Base-by-base conservation (phyloP, 2,797 vertebrate genomes). In the Tadarida brasiliensis region DNA sequence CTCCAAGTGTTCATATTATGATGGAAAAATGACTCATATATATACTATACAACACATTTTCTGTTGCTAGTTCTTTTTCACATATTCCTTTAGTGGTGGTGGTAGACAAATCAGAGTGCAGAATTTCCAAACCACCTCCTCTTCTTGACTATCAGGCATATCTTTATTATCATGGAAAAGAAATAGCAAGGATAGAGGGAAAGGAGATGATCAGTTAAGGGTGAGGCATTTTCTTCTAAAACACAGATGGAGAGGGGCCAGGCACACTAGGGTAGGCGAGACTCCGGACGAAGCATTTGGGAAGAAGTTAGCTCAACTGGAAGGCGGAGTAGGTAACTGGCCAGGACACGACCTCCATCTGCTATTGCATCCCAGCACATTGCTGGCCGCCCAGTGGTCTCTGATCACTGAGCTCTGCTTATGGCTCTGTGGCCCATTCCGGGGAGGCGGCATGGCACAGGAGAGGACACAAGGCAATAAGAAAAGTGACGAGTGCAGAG, bases 161-260 rank as follows among this genome's bases (percentile, higher is more conserved):
- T 12, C 16, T 92, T 95, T 82, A 68, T 73, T 57, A 82, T 49
- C 54, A 78, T 49, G 44, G 26, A 92, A 68, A 93, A 90, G 14
- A 87, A 24, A 63, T n/a, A 19, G 24, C 57, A 74, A 86, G n/a
- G 85, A 67, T 68, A 90, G 77, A 94, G 63, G 56, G 92, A 91
- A 89, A 73, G 88, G 51, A 33, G 17, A 67, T 70, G 26, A 87
- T 80, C 44, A 44, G 39, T 78, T 74, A 67, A 91, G 24, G 11
- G 30, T 77, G 26, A 87, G 12, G 28, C 22, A 22, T 59, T 63
- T 56, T 63, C 33, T 47, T 51, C 68, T 83, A 61, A 67, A 83
- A 57, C 11, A 49, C 1, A 59, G 61, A 83, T 71, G 51, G 33
- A 33, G 22, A 49, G 35, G 47, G 83, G 30, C 44, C 81, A 91